Percentiles rank a stretch among this genome's conserved stretches.
Evolutionary conservation across 2,797 vertebrate genomes (phyloP).

Genomic region (Mallotus villosus): DNA sequence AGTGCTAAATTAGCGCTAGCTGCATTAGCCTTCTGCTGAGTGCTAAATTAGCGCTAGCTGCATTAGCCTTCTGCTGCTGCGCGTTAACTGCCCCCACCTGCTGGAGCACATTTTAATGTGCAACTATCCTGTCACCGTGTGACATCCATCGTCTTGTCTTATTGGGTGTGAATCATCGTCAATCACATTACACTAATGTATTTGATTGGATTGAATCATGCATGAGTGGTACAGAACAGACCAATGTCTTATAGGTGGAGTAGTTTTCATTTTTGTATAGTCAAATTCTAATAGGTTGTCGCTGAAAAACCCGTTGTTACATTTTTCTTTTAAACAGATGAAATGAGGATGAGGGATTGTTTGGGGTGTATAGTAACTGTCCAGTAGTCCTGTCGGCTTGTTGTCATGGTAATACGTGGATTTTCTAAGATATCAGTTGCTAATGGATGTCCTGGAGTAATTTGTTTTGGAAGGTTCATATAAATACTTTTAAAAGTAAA

Average conservation of each 20-base stretch:
- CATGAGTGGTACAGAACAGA: constrained; percentile 60
- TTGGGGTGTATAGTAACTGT: constrained; percentile 27
- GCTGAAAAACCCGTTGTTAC: constrained; percentile 42
- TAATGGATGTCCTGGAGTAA: too few relatives aligned
- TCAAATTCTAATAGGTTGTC: constrained; percentile 31
- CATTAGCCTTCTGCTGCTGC: constrained; percentile 53
- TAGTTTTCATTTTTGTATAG: constrained; percentile 47
- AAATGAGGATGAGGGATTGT: constrained; percentile 26
- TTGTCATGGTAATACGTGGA: neutral
- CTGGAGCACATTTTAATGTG: constrained; percentile 66
- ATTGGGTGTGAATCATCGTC: constrained; percentile 71
- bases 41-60: constrained; percentile 62
- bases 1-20: constrained; percentile 63
- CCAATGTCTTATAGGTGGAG: constrained; percentile 31
- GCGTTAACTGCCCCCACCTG: constrained; percentile 57
- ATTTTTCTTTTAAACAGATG: constrained; percentile 25
- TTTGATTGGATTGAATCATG: constrained; percentile 72
- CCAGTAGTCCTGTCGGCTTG: neutral
- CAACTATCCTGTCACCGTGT: constrained; percentile 92
- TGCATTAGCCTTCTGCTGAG: constrained; percentile 43
- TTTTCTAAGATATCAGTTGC: neutral
- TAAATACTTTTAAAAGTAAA: too few relatives aligned
- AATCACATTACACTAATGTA: constrained; percentile 69
- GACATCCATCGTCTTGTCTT: constrained; percentile 79
- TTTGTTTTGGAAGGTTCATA: too few relatives aligned